Evolutionary conservation across 2,113 vertebrate genomes (phyloP), one percentile per base, ranked within the genome.

Genomic region (Dipodomys spectabilis): DNA sequence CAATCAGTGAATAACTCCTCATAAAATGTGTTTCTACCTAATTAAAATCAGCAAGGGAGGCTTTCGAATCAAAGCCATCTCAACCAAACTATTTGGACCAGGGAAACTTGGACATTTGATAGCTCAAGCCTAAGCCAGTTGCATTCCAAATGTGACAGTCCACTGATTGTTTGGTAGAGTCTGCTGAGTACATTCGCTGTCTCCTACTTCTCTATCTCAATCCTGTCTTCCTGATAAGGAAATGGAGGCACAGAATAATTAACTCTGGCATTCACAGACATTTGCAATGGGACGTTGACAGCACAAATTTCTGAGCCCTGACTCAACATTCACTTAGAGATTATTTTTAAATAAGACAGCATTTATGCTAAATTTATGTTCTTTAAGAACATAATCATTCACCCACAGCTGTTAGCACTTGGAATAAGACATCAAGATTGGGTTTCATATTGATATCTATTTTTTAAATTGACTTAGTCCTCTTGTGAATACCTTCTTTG

Each of bases 41-140:
- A 98, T 97, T 96, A 95, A 97, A 98, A 98, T 97, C 95, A 98
- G 88, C 89, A 94, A 97, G 73, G 90, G 60, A 92, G 80, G 65
- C 92, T 93, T 94, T 94, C 65, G 93, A 94, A 97, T 94, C 92
- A 95, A 95, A 97, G 91, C 92, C 96, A 97, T 94, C 97, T 88
- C 91, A 92, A 90, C 72, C 92, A 84, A 98, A 96, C 65, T 92
- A 95, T 97, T 95, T 97, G 97, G 90, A 95, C 80, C 0, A 0
- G 35, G 93, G 82, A 97, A 57, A 78, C 0, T 23, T 13, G 82
- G 95, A 95, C 77, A 97, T 85, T 77, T 49, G 92, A 98, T 95
- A 96, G 79, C 60, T 93, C 68, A 95, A 95, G 69, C 88, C 93
- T 86, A 92, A 94, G 95, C 86, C 67, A 95, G 88, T 65, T 97